Percentiles rank a stretch among this genome's conserved stretches.
These are phyloP conservation scores for Cosmia pyralina DNA, from an alignment of 2,888 invertebrate genomes.

Conservation along the genomic window DNA sequence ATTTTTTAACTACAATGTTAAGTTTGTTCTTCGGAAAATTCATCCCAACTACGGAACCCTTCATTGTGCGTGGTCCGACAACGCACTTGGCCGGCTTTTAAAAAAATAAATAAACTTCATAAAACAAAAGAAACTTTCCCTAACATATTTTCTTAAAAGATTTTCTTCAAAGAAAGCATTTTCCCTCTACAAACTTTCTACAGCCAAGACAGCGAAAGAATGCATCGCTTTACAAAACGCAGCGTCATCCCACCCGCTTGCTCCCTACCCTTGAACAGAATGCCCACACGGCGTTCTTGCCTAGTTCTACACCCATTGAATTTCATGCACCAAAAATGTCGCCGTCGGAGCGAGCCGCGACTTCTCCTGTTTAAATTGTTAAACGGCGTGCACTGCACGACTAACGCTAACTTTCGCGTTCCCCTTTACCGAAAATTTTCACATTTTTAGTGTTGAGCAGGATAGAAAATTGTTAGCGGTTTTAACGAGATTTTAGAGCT, in stretches of 20 bases:
- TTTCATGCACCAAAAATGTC: constrained; percentile 85
- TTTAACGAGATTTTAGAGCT: constrained; percentile 64
- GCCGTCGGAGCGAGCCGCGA: constrained; percentile 68
- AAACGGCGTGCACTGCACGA: constrained; percentile 71
- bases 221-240: constrained; percentile 26
- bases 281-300: constrained; percentile 46
- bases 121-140: neutral
- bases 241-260: constrained; percentile 39
- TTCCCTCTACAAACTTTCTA: constrained; percentile 19
- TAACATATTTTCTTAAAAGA: constrained; percentile 2
- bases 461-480: constrained; percentile 61
- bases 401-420: constrained; percentile 64
- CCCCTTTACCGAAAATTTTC: constrained; percentile 53
- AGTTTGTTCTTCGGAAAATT: no score
- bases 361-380: constrained; percentile 85
- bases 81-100: no score
- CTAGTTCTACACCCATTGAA: constrained; percentile 66
- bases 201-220: constrained; percentile 1
- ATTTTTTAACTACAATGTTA: no score
- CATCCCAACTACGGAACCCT: no score
- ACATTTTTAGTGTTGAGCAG: constrained; percentile 57
- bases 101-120: neutral
- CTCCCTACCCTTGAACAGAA: constrained; percentile 25
- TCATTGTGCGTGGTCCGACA: no score
- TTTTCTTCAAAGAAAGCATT: constrained; percentile 14